Percentiles rank a stretch among this genome's conserved stretches.
Conservation (phyloP, 64 coral and sea anemone species). For the Stichodactyla mertensii region DNA sequence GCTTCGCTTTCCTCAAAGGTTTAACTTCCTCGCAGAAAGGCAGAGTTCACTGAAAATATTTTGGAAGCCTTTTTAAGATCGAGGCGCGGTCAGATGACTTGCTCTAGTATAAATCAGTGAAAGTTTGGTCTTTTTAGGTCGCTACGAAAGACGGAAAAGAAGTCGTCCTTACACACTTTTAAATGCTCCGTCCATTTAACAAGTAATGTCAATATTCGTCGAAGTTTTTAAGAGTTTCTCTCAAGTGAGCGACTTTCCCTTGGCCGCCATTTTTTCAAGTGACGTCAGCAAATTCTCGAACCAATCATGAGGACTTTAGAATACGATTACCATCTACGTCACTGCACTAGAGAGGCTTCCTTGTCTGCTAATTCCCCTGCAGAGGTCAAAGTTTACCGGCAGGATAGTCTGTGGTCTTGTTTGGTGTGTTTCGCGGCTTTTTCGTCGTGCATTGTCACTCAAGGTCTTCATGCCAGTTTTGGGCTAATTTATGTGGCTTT, state of each 20-base stretch:
- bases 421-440: slow-evolving; percentile 24
- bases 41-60: neutral
- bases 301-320: slow-evolving; percentile 26
- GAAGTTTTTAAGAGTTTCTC: neutral
- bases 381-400: neutral
- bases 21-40: too few species aligned
- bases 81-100: too few species aligned
- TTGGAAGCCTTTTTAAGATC: neutral
- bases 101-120: too few species aligned
- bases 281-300: neutral
- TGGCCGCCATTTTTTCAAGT: neutral
- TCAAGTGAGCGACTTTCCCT: neutral
- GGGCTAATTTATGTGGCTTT: slow-evolving; percentile 17
- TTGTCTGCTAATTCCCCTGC: neutral
- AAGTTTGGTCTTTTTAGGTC: too few species aligned
- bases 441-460: slow-evolving; percentile 16
- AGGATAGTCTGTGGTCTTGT: slow-evolving; percentile 29
- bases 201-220: neutral
- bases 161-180: too few species aligned
- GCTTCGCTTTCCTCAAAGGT: neutral
- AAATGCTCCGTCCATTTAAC: neutral
- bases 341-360: slow-evolving; percentile 10
- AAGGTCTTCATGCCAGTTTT: slow-evolving; percentile 26
- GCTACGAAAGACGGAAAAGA: too few species aligned
- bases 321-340: slow-evolving; percentile 15